These are phyloP conservation scores for Rotaria macrura DNA, from an alignment of 2,888 invertebrate genomes.

Conservation along the genomic window DNA sequence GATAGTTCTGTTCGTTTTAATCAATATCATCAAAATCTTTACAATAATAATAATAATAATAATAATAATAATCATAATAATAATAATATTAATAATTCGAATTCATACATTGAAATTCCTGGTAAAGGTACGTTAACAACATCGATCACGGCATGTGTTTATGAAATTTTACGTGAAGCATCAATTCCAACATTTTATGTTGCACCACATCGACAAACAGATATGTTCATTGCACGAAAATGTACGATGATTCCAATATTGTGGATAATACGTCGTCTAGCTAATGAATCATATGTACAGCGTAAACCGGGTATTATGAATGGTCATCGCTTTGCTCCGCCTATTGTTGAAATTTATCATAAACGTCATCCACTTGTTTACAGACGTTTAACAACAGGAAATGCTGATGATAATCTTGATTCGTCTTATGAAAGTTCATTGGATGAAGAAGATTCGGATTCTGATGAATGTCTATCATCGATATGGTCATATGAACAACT, in stretches of 20 bases:
- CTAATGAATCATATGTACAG: background rate
- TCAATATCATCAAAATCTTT: background rate
- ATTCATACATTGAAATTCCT: background rate
- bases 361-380: background rate
- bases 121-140: constrained; percentile 17
- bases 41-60: background rate
- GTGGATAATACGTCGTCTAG: constrained; percentile 10
- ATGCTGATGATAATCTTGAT: background rate
- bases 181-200: constrained; percentile 3
- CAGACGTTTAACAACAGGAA: background rate
- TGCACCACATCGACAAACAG: background rate
- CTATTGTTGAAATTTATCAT: background rate
- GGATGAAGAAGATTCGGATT: background rate
- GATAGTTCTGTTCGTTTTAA: background rate
- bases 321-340: constrained; percentile 1
- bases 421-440: background rate
- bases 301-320: background rate
- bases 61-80: too few species aligned
- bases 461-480: background rate
- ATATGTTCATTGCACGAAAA: constrained; percentile 8
- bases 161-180: constrained; percentile 18
- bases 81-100: background rate
- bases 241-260: constrained; percentile 16
- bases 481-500: constrained; percentile 18
- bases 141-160: constrained; percentile 7